phyloP scores from a whole-genome alignment of 1,140 invertebrate genomes.

The Lerema accius region DNA sequence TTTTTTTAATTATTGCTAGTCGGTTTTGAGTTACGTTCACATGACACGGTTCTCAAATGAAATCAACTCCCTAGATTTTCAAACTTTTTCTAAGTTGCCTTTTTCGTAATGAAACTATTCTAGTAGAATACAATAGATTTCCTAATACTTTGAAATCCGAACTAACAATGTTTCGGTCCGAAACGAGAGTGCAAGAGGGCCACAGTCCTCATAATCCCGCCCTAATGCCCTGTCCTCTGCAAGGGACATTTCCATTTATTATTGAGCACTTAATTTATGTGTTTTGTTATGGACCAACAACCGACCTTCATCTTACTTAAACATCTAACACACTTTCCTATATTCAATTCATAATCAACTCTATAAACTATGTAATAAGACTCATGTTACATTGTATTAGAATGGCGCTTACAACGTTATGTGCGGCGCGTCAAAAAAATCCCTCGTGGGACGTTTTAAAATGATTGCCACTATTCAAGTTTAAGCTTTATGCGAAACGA shows the following conservation, averaged over 20 bases:
- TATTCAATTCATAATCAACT: constrained; percentile 35
- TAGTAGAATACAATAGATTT: constrained; percentile 24
- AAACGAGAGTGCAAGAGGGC: constrained; percentile 61
- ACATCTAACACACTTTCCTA: constrained; percentile 7
- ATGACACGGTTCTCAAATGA: too few relatives aligned
- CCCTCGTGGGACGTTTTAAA: constrained; percentile 67
- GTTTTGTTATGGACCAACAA: constrained; percentile 81
- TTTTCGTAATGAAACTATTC: constrained; percentile 19
- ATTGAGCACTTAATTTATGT: constrained; percentile 83
- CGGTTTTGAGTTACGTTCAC: too few relatives aligned
- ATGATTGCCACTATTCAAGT: constrained; percentile 39
- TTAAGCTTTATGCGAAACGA: constrained; percentile 36
- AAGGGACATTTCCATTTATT: constrained; percentile 83
- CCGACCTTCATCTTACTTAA: constrained; percentile 42
- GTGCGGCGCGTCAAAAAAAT: constrained; percentile 43
- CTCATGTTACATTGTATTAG: constrained; percentile 10
- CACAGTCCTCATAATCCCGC: constrained; percentile 78
- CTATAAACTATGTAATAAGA: constrained; percentile 20
- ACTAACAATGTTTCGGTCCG: constrained; percentile 43
- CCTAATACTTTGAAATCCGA: constrained; percentile 38
- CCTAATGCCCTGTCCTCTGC: constrained; percentile 82
- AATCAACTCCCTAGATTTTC: too few relatives aligned
- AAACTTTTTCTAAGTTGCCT: not conserved
- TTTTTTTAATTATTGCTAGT: too few relatives aligned
- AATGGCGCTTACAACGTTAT: constrained; percentile 29